Percentiles rank a stretch among this genome's conserved stretches.
Evolutionary conservation across 2,888 invertebrate genomes (phyloP).

Genomic region (Dicyrtoma fusca): DNA sequence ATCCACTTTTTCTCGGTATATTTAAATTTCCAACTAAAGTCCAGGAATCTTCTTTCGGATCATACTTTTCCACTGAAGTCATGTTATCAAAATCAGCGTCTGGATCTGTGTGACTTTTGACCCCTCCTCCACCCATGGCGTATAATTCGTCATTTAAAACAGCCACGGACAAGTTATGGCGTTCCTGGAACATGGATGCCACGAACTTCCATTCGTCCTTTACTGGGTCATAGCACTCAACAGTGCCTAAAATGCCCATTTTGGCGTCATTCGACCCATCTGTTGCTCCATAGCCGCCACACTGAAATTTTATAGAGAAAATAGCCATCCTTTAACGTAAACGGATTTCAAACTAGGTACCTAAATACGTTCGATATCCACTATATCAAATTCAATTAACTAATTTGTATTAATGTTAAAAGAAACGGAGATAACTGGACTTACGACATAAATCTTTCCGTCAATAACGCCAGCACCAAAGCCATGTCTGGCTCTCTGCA

Average conservation of each 20-base stretch:
- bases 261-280: not conserved
- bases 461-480: slow-evolving; percentile 23
- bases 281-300: slow-evolving; percentile 26
- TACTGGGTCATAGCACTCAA: slow-evolving; percentile 33
- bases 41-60: slow-evolving; percentile 26
- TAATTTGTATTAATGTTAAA: no score
- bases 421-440: not conserved
- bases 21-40: slow-evolving; percentile 10
- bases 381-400: no score
- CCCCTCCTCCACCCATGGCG: slow-evolving; percentile 28
- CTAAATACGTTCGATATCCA: no score
- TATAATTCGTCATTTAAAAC: slow-evolving; percentile 15
- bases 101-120: slow-evolving; percentile 21
- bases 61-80: slow-evolving; percentile 32
- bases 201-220: slow-evolving; percentile 28
- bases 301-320: slow-evolving; percentile 15
- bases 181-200: slow-evolving; percentile 18
- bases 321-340: no score
- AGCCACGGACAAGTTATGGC: slow-evolving; percentile 13
- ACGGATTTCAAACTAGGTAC: no score
- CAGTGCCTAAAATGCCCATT: slow-evolving; percentile 29
- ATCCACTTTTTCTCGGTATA: slow-evolving; percentile 30
- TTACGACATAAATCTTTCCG: slow-evolving; percentile 28
- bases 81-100: slow-evolving; percentile 12
- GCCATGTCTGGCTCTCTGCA: slow-evolving; percentile 13